phyloP scores from a whole-genome alignment of 2,888 invertebrate genomes.

The Drosophila flavopinicola region DNA sequence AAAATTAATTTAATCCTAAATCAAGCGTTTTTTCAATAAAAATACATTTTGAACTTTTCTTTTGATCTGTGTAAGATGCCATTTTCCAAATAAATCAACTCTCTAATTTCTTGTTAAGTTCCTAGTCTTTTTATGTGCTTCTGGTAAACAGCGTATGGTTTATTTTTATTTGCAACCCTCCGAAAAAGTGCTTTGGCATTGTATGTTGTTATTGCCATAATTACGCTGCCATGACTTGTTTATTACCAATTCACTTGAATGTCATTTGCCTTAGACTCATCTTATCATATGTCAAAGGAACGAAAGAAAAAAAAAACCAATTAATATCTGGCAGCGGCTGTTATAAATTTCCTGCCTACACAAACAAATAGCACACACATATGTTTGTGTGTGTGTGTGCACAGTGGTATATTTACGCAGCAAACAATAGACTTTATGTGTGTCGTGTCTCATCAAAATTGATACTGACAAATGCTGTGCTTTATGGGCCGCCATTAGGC shows the following conservation, averaged over 20 bases:
- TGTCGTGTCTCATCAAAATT: constrained; percentile 60
- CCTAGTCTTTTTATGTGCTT: background rate
- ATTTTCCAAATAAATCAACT: background rate
- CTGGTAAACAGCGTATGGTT: background rate
- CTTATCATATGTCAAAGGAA: constrained; percentile 36
- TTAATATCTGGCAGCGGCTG: constrained; percentile 60
- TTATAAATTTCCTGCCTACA: constrained; percentile 52
- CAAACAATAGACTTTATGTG: constrained; percentile 67
- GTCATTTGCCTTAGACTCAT: constrained; percentile 39
- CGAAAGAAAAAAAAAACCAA: constrained; percentile 52
- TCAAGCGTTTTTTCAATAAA: no score
- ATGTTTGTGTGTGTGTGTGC: constrained; percentile 1
- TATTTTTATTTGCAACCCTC: constrained; percentile 1
- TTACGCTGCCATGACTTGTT: constrained; percentile 31
- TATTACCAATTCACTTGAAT: constrained; percentile 30
- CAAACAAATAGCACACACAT: background rate
- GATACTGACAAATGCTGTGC: constrained; percentile 74
- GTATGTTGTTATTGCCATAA: constrained; percentile 22
- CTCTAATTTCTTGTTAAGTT: background rate
- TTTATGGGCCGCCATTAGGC: constrained; percentile 71
- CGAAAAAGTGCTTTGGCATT: constrained; percentile 15
- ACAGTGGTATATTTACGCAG: constrained; percentile 43
- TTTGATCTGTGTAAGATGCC: background rate
- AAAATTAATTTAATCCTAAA: no score
- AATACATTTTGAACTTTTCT: background rate